Conservation (phyloP, 2,888 invertebrate species). For the Automeris io region DNA sequence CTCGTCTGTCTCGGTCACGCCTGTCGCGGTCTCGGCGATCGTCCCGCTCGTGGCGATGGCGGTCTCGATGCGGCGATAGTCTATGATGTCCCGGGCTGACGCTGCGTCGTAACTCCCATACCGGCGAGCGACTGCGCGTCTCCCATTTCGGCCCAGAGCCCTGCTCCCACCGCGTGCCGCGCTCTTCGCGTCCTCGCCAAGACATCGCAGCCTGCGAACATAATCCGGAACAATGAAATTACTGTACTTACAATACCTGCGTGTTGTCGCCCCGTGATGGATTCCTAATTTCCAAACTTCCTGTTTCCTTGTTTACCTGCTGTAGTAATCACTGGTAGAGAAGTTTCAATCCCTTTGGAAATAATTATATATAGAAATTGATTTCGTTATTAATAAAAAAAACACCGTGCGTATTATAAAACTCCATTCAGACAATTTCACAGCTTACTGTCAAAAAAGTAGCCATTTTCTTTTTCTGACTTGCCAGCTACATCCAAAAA, state of each 20-base stretch:
- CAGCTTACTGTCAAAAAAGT: too few relatives aligned
- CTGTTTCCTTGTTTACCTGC: conserved; percentile 46
- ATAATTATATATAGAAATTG: too few relatives aligned
- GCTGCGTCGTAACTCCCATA: conserved; percentile 54
- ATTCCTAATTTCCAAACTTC: conserved; percentile 3
- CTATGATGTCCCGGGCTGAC: conserved; percentile 34
- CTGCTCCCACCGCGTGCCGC: conserved; percentile 53
- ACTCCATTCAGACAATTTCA: too few relatives aligned
- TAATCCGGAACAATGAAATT: conserved; percentile 51
- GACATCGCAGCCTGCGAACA: conserved; percentile 71
- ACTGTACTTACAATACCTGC: conserved; percentile 43
- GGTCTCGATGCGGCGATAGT: conserved; percentile 32
- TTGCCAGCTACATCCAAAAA: too few relatives aligned
- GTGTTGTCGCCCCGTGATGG: conserved; percentile 21
- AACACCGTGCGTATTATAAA: too few relatives aligned
- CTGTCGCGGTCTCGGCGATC: conserved; percentile 37
- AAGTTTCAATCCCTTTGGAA: neutral
- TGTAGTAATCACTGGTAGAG: conserved; percentile 24
- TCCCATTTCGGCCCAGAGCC: conserved; percentile 27
- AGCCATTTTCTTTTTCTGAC: too few relatives aligned
- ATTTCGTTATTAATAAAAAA: too few relatives aligned
- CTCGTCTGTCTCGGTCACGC: conserved; percentile 20
- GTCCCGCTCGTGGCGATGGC: conserved; percentile 29
- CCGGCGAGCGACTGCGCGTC: conserved; percentile 45
- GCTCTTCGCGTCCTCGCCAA: conserved; percentile 61